Conservation (phyloP, 1,140 invertebrate genomes). For the Olivierus martensii region DNA sequence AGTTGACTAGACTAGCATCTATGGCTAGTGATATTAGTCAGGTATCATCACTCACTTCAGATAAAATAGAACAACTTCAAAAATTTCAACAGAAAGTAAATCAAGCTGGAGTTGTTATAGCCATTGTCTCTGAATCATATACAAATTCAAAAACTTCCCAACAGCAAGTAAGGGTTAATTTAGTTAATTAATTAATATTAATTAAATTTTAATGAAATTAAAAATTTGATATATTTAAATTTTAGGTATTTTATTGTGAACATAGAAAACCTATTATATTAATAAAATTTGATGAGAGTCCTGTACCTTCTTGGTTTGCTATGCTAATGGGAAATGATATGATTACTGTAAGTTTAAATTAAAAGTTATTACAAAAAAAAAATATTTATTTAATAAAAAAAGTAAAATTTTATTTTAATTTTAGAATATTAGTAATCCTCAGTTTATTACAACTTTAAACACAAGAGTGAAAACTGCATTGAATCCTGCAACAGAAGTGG, state of each 20-base stretch:
- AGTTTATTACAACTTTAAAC: slow-evolving; percentile 22
- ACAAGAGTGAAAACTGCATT: slow-evolving; percentile 21
- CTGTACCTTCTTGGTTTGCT: slow-evolving; percentile 18
- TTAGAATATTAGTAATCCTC: slow-evolving; percentile 12
- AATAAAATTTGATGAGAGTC: slow-evolving; percentile 25
- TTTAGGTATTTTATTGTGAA: slow-evolving; percentile 33
- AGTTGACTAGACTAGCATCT: slow-evolving; percentile 14
- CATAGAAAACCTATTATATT: slow-evolving; percentile 30
- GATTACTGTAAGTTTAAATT: slow-evolving; percentile 12
- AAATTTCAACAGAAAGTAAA: slow-evolving; percentile 32
- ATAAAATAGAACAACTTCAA: slow-evolving; percentile 18
- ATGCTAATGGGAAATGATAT: slow-evolving; percentile 19
- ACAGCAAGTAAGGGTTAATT: slow-evolving; percentile 27
- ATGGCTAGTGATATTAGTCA: slow-evolving; percentile 15
- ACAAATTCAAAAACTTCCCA: slow-evolving; percentile 28
- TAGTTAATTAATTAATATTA: background rate
- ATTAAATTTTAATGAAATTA: background rate
- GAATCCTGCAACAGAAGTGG: slow-evolving; percentile 22
- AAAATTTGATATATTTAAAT: background rate
- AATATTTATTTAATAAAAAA: background rate
- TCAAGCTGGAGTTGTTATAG: slow-evolving; percentile 29
- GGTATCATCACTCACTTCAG: slow-evolving; percentile 12
- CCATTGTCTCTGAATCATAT: slow-evolving; percentile 30
- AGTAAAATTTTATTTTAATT: slow-evolving; percentile 5
- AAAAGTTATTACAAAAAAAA: background rate